Percentiles rank a stretch among this genome's conserved stretches.
Evolutionary conservation across 1,140 invertebrate species (phyloP).

Genomic region (Paracyclopina nana): DNA sequence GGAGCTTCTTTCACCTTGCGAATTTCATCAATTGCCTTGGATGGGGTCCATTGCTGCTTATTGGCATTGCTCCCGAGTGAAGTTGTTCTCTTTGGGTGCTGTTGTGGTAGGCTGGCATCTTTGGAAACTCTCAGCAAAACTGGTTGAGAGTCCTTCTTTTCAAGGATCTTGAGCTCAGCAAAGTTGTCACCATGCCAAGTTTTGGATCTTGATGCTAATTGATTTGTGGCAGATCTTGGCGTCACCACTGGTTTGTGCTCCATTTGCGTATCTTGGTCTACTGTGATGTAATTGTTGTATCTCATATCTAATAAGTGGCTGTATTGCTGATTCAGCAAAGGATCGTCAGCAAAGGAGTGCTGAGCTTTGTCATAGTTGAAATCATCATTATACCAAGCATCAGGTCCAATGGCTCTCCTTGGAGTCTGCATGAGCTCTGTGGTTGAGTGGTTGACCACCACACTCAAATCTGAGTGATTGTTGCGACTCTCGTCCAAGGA

Average conservation of each 20-base stretch:
- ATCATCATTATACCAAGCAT: constrained; percentile 16
- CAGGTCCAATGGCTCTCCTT: constrained; percentile 10
- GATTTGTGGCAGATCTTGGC: too few relatives aligned
- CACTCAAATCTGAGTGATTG: too few relatives aligned
- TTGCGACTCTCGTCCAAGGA: too few relatives aligned
- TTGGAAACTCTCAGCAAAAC: not conserved
- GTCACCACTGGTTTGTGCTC: too few relatives aligned
- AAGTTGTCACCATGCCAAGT: constrained; percentile 6
- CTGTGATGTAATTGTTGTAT: not conserved
- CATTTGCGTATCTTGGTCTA: too few relatives aligned
- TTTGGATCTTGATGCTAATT: not conserved
- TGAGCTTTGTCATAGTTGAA: constrained; percentile 10
- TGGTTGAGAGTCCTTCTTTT: not conserved
- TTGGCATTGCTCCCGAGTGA: constrained; percentile 7
- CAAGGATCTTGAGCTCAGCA: constrained; percentile 2
- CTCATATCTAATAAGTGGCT: constrained; percentile 9
- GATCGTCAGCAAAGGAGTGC: constrained; percentile 13
- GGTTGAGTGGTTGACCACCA: too few relatives aligned
- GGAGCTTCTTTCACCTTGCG: constrained; percentile 22
- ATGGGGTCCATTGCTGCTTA: not conserved
- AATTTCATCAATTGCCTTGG: not conserved
- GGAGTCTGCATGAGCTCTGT: too few relatives aligned
- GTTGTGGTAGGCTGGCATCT: not conserved
- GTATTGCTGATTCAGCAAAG: constrained; percentile 8
- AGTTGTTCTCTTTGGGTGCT: not conserved